Evolutionary conservation across 2,113 vertebrate species (phyloP), one percentile per base, ranked within the genome.

Genomic region (Anarhynchus alexandrinus): DNA sequence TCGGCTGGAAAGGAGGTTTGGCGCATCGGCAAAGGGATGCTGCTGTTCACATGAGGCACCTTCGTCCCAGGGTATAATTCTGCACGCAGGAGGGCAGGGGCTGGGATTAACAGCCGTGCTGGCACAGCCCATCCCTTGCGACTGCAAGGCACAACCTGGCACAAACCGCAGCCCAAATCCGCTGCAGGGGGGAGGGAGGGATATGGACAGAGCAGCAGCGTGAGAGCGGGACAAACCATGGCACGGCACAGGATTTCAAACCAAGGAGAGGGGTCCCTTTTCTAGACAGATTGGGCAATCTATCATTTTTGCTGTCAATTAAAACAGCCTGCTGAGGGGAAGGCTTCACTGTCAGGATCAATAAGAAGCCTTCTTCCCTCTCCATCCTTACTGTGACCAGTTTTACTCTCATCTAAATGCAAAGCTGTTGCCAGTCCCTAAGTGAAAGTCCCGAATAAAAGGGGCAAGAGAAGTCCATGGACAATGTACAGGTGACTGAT

Each of bases 361-460:
- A 12, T 83, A 36, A 78, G 32, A 22, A 4, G 7, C 38, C 15
- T 61, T 47, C 55, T 70, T 61, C 66, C 66, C 49, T 78, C 78
- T 80, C 54, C 23, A 34, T n/a, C n/a, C 40, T 74, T 36, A 15
- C 42, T 66, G 62, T 59, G 65, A 42, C 14, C 62, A 34, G 26
- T 51, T 95, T 82, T 45, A n/a, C n/a, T 36, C 58, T 83, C 58
- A 93, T 82, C 65, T 72, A 90, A 96, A 96, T 91, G 88, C 86
- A 97, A 62, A 90, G 52, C 67, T 93, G 34, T 71, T 25, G 38
- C 12, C n/a, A 81, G 89, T 25, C 55, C 51, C 15, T 79, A 77
- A 83, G 34, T 65, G 40, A 59, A 90, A 86, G 69, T 11, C n/a
- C 82, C 2, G 11, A 43, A 94, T 76, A 43, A 78, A 94, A 86